A percentile compares a stretch with the other conserved stretches of the same genome.
Evolutionary conservation across 2,113 vertebrate genomes (phyloP).

Genomic region (Murina feae): DNA sequence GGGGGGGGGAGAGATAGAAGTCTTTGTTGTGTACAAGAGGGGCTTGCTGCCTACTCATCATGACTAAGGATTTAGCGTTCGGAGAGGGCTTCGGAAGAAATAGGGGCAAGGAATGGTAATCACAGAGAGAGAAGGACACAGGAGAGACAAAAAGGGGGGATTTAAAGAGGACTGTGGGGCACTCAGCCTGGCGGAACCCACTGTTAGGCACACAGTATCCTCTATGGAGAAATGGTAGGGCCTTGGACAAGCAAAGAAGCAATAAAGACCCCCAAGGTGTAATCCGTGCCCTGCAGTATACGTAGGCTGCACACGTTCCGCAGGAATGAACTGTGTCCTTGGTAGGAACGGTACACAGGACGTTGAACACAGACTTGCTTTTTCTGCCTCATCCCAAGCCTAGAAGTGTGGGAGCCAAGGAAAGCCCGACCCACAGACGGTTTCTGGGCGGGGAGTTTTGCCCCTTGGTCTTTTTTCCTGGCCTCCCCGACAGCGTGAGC

Average conservation of each 20-base stretch:
- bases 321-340: not conserved
- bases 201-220: not conserved
- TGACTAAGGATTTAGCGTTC: slow-evolving; percentile 69
- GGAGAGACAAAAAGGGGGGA: not conserved
- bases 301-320: not conserved
- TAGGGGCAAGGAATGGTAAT: slow-evolving; percentile 12
- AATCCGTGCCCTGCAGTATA: not conserved
- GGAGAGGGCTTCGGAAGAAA: slow-evolving; percentile 64
- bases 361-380: not conserved
- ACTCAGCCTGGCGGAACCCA: not conserved
- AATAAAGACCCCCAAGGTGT: not conserved
- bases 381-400: not conserved
- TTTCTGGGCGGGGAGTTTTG: not conserved
- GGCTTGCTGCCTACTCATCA: slow-evolving; percentile 70
- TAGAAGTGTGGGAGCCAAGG: not conserved
- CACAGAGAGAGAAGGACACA: not conserved
- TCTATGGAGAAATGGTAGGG: fast-evolving
- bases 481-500: too few species aligned
- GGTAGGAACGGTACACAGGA: not conserved
- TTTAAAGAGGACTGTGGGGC: not conserved
- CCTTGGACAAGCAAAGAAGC: not conserved
- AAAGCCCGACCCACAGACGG: fast-evolving
- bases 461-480: not conserved
- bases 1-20: slow-evolving; percentile 42
- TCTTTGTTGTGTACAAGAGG: slow-evolving; percentile 71